Conservation (phyloP, 2,888 invertebrate species). For the Orthosia gracilis region DNA sequence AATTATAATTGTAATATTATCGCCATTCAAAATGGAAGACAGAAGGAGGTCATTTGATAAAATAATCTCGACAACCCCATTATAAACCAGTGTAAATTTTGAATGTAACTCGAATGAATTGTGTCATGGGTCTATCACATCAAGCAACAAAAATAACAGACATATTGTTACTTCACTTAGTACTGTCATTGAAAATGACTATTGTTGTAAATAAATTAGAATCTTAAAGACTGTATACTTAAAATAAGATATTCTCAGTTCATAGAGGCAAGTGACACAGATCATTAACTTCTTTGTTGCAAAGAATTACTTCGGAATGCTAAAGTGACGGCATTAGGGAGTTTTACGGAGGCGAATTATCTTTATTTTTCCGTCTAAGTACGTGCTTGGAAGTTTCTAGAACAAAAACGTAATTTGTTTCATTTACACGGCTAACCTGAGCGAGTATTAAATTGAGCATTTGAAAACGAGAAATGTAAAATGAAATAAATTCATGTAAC, state of each 20-base stretch:
- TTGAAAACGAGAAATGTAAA: slow-evolving; percentile 19
- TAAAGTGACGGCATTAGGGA: slow-evolving; percentile 52
- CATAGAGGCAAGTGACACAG: slow-evolving; percentile 67
- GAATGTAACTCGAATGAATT: slow-evolving; percentile 9
- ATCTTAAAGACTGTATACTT: slow-evolving; percentile 89
- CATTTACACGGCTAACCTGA: slow-evolving; percentile 36
- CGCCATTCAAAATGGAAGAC: slow-evolving; percentile 64
- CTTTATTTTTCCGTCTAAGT: slow-evolving; percentile 50
- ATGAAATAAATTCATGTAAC: neutral
- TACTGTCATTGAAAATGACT: slow-evolving; percentile 84
- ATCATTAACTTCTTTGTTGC: slow-evolving; percentile 45
- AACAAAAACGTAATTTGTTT: slow-evolving; percentile 52
- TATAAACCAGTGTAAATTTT: slow-evolving; percentile 22
- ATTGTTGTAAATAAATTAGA: slow-evolving; percentile 87
- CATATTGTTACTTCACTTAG: slow-evolving; percentile 67
- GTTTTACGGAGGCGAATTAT: slow-evolving; percentile 50
- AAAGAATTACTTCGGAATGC: slow-evolving; percentile 44
- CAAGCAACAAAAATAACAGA: slow-evolving; percentile 27
- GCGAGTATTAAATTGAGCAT: slow-evolving; percentile 35
- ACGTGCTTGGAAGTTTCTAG: slow-evolving; percentile 55
- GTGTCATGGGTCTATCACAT: neutral
- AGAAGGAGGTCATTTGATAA: slow-evolving; percentile 25
- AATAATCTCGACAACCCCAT: slow-evolving; percentile 23
- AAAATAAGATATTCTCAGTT: slow-evolving; percentile 70
- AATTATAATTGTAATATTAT: slow-evolving; percentile 58